These are phyloP conservation scores for Heliothis virescens DNA, from an alignment of 1,140 invertebrate genomes.

Conservation along the genomic window DNA sequence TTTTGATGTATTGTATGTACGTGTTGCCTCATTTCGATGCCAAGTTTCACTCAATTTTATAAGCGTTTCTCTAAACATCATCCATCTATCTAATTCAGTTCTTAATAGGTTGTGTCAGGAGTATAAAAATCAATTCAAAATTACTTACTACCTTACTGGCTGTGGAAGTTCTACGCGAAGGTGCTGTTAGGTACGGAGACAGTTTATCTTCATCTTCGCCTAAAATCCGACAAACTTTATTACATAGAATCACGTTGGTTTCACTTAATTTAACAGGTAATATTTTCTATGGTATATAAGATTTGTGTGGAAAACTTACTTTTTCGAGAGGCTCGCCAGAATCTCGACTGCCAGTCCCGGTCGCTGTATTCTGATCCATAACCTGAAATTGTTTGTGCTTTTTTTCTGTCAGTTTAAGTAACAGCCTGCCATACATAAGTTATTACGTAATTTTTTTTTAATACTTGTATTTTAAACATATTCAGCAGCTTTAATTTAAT, in stretches of 20 bases:
- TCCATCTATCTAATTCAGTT: too few relatives aligned
- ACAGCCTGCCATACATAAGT: constrained; percentile 7
- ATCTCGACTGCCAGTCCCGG: constrained; percentile 87
- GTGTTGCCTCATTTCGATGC: too few relatives aligned
- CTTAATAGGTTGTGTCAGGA: too few relatives aligned
- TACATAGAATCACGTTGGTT: constrained; percentile 38
- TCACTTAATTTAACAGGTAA: constrained; percentile 27
- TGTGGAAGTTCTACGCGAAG: constrained; percentile 74
- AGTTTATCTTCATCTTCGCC: constrained; percentile 82
- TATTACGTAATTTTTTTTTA: neutral
- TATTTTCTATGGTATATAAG: constrained; percentile 27
- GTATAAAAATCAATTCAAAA: neutral
- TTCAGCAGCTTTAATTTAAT: too few relatives aligned
- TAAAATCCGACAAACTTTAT: constrained; percentile 56
- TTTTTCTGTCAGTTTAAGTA: constrained; percentile 31
- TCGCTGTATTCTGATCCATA: constrained; percentile 92
- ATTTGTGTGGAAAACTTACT: constrained; percentile 61
- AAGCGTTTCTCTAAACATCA: too few relatives aligned
- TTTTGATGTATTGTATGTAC: too few relatives aligned
- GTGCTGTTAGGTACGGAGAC: constrained; percentile 76
- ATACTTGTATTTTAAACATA: too few relatives aligned
- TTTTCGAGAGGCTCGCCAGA: constrained; percentile 86
- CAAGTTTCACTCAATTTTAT: too few relatives aligned
- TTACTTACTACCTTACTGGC: constrained; percentile 70
- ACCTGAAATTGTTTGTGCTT: constrained; percentile 80